Base-by-base conservation (phyloP, 2,888 invertebrate genomes). In the Seira musarum region DNA sequence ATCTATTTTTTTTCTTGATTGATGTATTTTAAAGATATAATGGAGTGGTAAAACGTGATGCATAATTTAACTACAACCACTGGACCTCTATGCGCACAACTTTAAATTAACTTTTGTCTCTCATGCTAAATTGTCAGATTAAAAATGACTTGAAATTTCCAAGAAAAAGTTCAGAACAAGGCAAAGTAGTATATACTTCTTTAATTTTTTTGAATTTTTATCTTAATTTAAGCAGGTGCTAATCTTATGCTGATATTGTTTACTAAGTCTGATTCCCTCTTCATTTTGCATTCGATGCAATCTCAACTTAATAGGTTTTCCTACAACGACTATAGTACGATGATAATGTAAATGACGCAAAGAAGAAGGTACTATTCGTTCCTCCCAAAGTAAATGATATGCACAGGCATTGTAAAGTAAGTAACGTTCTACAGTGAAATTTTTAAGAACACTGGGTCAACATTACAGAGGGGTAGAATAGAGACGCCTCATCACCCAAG, bases 401-500 rank as follows among this genome's bases (percentile, higher is more conserved):
- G 17, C 53, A 53, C 8, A 30, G 30, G 8, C 30, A 30, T 30
- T 8, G 8, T 30, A 8, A 30, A 53, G 53, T 53, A n/a, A 15
- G 13, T 13, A 53, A 53, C 6, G 53, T 53, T 53, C 72, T 63
- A 5, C 64, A 40, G 60, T 68, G 49, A 13, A 30, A 70, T 70
- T 60, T 78, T 78, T 35, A 77, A 35, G 70, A 71, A 53, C 53
- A 76, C 63, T 80, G 80, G 80, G 80, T 80, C 74, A 80, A 70
- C 65, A 74, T 46, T 40, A 80, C 70, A 80, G 69, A 63, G 63
- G 60, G 66, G 57, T 15, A 46, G 40, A 2, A 46, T 71, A 75
- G 75, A 61, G 80, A 80, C 80, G 75, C 80, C 75, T 67, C 63
- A 25, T 67, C 71, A 80, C 80, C 80, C 75, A 71, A 80, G 61